Percentiles rank a stretch among this genome's conserved stretches.
These are phyloP conservation scores for Cyphomyrus plagiostoma DNA, from an alignment of 2,113 vertebrate genomes.

Conservation along the genomic window DNA sequence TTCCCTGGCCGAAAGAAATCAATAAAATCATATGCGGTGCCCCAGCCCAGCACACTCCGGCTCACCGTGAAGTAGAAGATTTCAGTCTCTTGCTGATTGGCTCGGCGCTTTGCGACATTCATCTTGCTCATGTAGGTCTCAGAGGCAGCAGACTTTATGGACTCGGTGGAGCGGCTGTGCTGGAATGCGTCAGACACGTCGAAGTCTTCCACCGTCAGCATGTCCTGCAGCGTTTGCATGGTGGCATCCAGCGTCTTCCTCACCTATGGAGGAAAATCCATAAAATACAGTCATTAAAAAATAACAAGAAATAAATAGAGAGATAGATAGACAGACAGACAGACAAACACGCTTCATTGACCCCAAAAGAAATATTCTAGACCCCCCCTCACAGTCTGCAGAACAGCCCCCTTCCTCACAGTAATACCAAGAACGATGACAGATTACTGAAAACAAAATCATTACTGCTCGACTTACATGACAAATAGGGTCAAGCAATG, in stretches of 20 bases:
- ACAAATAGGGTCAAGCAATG: background rate
- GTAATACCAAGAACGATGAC: background rate
- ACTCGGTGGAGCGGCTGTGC: conserved; percentile 75
- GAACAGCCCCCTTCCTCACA: background rate
- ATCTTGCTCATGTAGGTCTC: conserved; percentile 79
- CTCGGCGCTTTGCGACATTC: conserved; percentile 72
- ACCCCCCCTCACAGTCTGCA: background rate
- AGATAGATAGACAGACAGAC: background rate
- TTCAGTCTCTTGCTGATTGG: conserved; percentile 77
- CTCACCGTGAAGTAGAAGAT: conserved; percentile 78
- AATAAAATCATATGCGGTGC: background rate
- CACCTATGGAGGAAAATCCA: conserved; percentile 49
- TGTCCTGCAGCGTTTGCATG: conserved; percentile 76
- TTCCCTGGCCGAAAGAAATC: background rate
- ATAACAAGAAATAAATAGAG: background rate
- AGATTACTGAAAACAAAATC: background rate
- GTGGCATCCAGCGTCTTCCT: conserved; percentile 75
- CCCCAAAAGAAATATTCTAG: background rate
- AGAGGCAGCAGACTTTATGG: conserved; percentile 68
- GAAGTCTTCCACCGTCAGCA: conserved; percentile 76
- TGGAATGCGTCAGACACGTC: conserved; percentile 77
- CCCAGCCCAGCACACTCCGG: background rate
- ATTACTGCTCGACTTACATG: background rate
- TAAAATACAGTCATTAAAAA: background rate
- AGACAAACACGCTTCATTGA: background rate